Evolutionary conservation across 2,797 vertebrate genomes (phyloP).

Genomic region (Perodicticus potto): DNA sequence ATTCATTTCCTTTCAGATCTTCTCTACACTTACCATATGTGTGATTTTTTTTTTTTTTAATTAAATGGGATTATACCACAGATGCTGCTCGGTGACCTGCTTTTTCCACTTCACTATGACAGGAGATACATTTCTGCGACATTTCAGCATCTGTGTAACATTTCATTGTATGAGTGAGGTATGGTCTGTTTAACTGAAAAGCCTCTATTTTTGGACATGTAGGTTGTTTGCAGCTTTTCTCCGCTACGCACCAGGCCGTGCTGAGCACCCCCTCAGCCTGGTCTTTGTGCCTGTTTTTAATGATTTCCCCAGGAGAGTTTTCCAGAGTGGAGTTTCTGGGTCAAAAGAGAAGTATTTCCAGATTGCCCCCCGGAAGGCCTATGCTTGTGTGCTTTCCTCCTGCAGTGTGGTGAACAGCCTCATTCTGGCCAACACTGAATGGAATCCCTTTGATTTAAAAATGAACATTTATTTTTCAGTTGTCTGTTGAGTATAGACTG

Average conservation of each 20-base stretch:
- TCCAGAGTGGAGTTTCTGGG: slow-evolving; percentile 26
- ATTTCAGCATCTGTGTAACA: not conserved
- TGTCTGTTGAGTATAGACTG: not conserved
- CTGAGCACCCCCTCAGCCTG: not conserved
- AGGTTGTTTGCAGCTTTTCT: slow-evolving; percentile 5
- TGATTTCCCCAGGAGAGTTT: not conserved
- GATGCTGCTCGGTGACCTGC: not conserved
- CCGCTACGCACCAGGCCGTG: not conserved
- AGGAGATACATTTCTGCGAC: not conserved
- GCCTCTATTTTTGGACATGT: not conserved
- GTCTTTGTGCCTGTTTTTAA: not conserved
- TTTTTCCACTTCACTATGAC: not conserved
- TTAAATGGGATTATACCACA: not conserved
- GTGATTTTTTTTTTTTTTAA: not conserved
- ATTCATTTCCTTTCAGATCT: not conserved
- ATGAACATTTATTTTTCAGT: not conserved
- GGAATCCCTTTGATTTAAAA: not conserved
- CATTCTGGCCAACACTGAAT: not conserved
- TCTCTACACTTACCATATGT: not conserved
- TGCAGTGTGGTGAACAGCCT: not conserved
- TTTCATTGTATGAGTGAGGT: not conserved
- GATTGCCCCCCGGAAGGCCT: not conserved
- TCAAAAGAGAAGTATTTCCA: slow-evolving; percentile 30
- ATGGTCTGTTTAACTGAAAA: not conserved
- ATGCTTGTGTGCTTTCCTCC: not conserved